Evolutionary conservation across 2,797 vertebrate species (phyloP), one percentile per base, ranked within the genome.

Genomic region (Margarornis squamiger): DNA sequence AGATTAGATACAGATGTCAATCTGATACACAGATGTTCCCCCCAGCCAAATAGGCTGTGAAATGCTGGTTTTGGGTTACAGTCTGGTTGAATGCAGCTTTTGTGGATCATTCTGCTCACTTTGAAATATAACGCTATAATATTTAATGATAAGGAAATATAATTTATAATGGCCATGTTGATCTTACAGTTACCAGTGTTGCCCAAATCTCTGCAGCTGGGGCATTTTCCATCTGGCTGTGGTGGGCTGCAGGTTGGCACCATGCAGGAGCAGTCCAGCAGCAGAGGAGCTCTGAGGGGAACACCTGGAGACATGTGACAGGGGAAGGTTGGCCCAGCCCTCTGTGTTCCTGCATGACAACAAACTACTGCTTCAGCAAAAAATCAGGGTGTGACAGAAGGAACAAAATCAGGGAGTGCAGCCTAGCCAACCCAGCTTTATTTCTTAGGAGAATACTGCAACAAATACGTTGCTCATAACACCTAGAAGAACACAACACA

Each of bases 141-240:
- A 15, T 54, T 90, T 72, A 20, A 7, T 21, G 20, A 4, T 29
- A 13, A 39, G 20, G 54, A 77, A 68, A 7, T 55, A 27, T 2
- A 1, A 7, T 49, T 67, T 68, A 3, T 15, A 38, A 15, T 16
- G 12, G 10, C 68, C 2, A 0, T 1, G 1, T 43, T 85, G 21
- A 16, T 57, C 39, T 18, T 13, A 8, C 23, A 14, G 23, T 63
- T 79, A 8, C 52, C 4, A 19, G 18, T 2, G 0, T 18, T 65
- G 75, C 45, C 36, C 3, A 3, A 6, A 38, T 67, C 54, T 71
- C 20, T 36, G 0, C 2, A 21, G 39, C 2, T 68, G 55, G 23
- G 10, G 11, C 13, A 1, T 61, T 85, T 94, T 85, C 66, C n/a
- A 43, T 58, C 39, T 54, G 86, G 30, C 45, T 61, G 54, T 6